Evolutionary conservation across 1,140 invertebrate genomes (phyloP).

Genomic region (Drosophila equinoxialis): DNA sequence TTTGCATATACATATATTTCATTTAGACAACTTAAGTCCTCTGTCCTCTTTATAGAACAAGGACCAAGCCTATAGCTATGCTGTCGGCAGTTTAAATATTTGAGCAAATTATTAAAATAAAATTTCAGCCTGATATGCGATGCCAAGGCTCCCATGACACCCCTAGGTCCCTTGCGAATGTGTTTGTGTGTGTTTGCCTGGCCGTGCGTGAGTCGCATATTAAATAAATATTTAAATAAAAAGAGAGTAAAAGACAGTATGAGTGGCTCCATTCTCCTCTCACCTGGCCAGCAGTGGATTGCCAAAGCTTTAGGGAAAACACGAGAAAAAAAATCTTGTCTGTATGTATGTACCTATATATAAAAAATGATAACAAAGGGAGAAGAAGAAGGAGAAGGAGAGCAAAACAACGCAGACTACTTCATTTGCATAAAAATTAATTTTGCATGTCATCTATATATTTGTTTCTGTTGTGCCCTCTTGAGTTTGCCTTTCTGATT

Average conservation of each 20-base stretch:
- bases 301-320: neutral
- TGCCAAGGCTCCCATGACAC: constrained; percentile 9
- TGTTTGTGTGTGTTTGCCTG: constrained; percentile 39
- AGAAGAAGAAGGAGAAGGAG: neutral
- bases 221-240: constrained; percentile 78
- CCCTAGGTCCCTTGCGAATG: neutral
- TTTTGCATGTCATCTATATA: constrained; percentile 73
- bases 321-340: constrained; percentile 1
- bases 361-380: constrained; percentile 9
- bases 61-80: neutral
- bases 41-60: neutral
- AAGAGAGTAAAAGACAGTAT: constrained; percentile 27
- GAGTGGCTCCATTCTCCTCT: constrained; percentile 16
- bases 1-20: constrained; percentile 7
- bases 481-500: constrained; percentile 56
- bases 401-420: constrained; percentile 35
- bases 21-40: constrained; percentile 4
- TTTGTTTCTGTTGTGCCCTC: constrained; percentile 60
- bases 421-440: constrained; percentile 81
- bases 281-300: constrained; percentile 22
- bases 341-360: neutral
- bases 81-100: constrained; percentile 63
- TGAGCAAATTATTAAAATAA: constrained; percentile 69
- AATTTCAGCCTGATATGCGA: constrained; percentile 18
- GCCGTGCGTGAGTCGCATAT: constrained; percentile 68